Evolutionary conservation across 2,888 invertebrate genomes (phyloP).

Genomic region (Acronicta leporina): DNA sequence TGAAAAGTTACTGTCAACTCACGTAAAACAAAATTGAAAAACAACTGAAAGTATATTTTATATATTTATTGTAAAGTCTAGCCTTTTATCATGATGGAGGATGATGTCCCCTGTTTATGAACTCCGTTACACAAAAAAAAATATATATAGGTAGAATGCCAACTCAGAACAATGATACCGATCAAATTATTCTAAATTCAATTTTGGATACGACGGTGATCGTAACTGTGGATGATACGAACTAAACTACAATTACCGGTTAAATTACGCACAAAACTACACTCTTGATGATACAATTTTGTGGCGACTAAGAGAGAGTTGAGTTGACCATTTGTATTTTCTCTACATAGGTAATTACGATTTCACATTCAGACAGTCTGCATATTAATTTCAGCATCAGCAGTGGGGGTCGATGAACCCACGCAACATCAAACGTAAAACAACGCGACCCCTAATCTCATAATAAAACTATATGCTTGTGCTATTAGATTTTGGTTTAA

Average conservation of each 20-base stretch:
- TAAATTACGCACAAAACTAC: too few relatives aligned
- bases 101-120: constrained; percentile 23
- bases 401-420: constrained; percentile 35
- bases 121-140: neutral
- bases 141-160: neutral
- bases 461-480: constrained; percentile 11
- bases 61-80: neutral
- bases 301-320: neutral
- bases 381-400: constrained; percentile 13
- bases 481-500: neutral
- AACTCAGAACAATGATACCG: neutral
- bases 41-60: neutral
- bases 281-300: neutral
- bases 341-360: constrained; percentile 6
- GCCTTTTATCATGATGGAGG: constrained; percentile 11
- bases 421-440: constrained; percentile 20
- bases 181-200: neutral
- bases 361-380: constrained; percentile 17
- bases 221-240: too few relatives aligned
- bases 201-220: neutral
- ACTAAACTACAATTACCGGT: too few relatives aligned
- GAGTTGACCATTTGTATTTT: constrained; percentile 7
- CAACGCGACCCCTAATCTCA: constrained; percentile 15
- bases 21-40: constrained; percentile 6
- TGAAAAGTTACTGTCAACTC: neutral